phyloP scores from a whole-genome alignment of 2,888 invertebrate species.

The Euplexia lucipara region DNA sequence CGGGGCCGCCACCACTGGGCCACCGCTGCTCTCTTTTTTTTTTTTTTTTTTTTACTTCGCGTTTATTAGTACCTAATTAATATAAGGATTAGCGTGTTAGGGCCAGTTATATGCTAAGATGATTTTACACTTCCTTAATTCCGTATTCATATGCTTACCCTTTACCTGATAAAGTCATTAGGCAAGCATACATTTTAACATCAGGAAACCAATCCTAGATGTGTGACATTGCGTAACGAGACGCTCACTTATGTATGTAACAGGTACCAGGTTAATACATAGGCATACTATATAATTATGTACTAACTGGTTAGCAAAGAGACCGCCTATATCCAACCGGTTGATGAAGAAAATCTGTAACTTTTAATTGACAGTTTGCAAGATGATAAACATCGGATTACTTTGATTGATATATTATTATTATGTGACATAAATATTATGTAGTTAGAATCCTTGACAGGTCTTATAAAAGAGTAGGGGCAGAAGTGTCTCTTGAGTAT shows the following conservation, averaged over 20 bases:
- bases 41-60: no score
- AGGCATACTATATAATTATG: not conserved
- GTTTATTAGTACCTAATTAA: no score
- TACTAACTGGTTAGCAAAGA: conserved; percentile 36
- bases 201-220: conserved; percentile 36
- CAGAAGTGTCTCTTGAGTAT: no score
- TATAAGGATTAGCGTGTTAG: no score
- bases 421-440: conserved; percentile 3
- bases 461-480: no score
- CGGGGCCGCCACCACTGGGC: no score
- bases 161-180: conserved; percentile 26
- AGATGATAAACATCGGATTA: not conserved
- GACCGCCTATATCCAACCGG: conserved; percentile 5
- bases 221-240: conserved; percentile 27
- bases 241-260: not conserved
- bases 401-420: conserved; percentile 6
- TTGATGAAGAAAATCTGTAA: conserved; percentile 29
- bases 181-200: conserved; percentile 14
- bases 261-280: conserved; percentile 4
- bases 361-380: conserved; percentile 41
- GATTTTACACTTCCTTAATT: conserved; percentile 13
- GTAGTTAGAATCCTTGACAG: not conserved
- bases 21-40: no score
- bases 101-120: not conserved
- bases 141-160: conserved; percentile 10